Percentiles rank a stretch among this genome's conserved stretches.
phyloP scores from a whole-genome alignment of 23 tunicate species.

The Halocynthia aurantium region DNA sequence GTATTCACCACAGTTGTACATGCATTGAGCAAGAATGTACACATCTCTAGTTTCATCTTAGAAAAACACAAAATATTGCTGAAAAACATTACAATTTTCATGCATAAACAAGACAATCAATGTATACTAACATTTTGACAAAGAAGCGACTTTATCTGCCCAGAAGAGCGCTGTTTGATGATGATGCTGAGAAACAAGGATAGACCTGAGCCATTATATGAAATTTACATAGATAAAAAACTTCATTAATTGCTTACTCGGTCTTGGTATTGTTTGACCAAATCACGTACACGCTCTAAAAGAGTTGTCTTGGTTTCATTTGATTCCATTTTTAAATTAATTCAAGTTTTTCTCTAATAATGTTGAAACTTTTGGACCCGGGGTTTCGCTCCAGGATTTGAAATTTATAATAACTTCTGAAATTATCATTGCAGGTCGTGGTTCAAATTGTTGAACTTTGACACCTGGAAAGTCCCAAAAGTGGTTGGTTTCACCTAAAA shows the following conservation, averaged over 20 bases:
- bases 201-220: too few relatives aligned
- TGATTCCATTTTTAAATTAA: too few relatives aligned
- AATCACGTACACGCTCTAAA: neutral
- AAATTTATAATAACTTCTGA: too few relatives aligned
- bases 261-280: neutral
- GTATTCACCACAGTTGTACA: slow-evolving; percentile 62
- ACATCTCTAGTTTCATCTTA: slow-evolving; percentile 52
- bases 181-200: slow-evolving; percentile 39
- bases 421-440: too few relatives aligned
- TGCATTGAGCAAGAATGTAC: slow-evolving; percentile 68
- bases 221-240: too few relatives aligned
- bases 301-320: neutral
- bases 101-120: neutral
- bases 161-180: slow-evolving; percentile 82
- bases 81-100: neutral
- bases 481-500: too few relatives aligned
- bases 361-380: too few relatives aligned
- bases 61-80: neutral
- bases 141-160: slow-evolving; percentile 94
- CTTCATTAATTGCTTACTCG: neutral
- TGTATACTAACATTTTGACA: slow-evolving; percentile 61
- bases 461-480: too few relatives aligned
- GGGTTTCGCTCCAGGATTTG: too few relatives aligned
- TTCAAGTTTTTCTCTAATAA: too few relatives aligned
- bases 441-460: too few relatives aligned